phyloP scores from a whole-genome alignment of 2,113 vertebrate species.

The Hemiscyllium ocellatum region DNA sequence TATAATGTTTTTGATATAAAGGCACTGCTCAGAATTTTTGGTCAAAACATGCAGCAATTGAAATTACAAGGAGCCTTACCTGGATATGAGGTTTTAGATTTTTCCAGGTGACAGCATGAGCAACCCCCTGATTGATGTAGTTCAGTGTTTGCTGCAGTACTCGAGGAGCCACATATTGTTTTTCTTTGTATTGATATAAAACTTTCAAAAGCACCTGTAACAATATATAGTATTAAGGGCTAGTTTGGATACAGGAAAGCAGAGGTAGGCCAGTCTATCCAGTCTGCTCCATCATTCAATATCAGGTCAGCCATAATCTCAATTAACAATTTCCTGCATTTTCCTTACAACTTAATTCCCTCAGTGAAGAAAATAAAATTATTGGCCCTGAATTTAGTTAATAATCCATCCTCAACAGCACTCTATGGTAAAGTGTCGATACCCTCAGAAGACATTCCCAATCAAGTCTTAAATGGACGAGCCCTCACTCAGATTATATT shows the following conservation, averaged over 20 bases:
- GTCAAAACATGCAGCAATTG: neutral
- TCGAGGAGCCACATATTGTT: conserved; percentile 91
- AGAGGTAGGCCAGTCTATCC: too few species aligned
- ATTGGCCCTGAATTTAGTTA: too few species aligned
- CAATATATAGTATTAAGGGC: neutral
- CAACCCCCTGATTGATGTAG: conserved; percentile 95
- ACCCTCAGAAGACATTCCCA: too few species aligned
- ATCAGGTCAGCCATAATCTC: too few species aligned
- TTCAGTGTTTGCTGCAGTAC: conserved; percentile 95
- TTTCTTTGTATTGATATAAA: conserved; percentile 93
- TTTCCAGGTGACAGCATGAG: conserved; percentile 94
- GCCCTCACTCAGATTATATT: too few species aligned
- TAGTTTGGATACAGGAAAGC: neutral
- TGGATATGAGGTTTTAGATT: conserved; percentile 95
- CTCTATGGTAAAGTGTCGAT: too few species aligned
- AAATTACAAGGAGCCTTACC: conserved; percentile 56
- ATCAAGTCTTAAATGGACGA: too few species aligned
- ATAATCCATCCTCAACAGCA: too few species aligned
- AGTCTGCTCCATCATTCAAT: too few species aligned
- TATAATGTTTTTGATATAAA: conserved; percentile 8
- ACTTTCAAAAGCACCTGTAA: conserved; percentile 90
- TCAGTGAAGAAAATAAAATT: too few species aligned
- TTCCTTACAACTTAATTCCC: too few species aligned
- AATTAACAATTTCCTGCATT: too few species aligned
- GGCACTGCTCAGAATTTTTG: neutral